Conservation (phyloP, 2,888 invertebrate genomes). For the Leucania comma region DNA sequence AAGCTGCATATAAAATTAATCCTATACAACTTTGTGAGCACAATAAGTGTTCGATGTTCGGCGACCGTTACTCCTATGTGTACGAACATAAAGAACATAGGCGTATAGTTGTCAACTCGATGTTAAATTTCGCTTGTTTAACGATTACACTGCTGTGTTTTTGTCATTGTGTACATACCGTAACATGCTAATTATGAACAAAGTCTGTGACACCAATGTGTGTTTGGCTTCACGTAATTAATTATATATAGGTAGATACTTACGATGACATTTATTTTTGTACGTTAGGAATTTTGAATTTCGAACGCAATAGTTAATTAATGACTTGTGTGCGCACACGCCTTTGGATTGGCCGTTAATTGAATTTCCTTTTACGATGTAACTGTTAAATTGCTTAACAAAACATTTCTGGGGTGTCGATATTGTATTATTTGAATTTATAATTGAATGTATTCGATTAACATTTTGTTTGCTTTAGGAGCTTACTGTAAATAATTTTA, state of each 20-base stretch:
- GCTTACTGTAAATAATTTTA: slow-evolving; percentile 4
- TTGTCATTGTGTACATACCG: slow-evolving; percentile 70
- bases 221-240: slow-evolving; percentile 68
- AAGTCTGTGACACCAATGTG: slow-evolving; percentile 72
- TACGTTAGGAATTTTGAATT: slow-evolving; percentile 40
- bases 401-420: slow-evolving; percentile 25
- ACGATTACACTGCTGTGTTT: slow-evolving; percentile 69
- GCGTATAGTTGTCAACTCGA: slow-evolving; percentile 66
- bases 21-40: slow-evolving; percentile 39
- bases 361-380: slow-evolving; percentile 43
- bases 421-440: slow-evolving; percentile 29
- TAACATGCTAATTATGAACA: slow-evolving; percentile 78
- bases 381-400: slow-evolving; percentile 25
- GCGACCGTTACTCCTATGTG: slow-evolving; percentile 61
- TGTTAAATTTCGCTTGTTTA: slow-evolving; percentile 76
- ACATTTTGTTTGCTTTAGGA: slow-evolving; percentile 15
- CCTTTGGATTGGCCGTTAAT: slow-evolving; percentile 26
- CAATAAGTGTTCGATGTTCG: slow-evolving; percentile 42
- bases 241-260: slow-evolving; percentile 57
- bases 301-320: slow-evolving; percentile 39
- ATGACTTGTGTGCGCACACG: slow-evolving; percentile 32
- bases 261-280: slow-evolving; percentile 53
- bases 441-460: slow-evolving; percentile 23
- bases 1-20: slow-evolving; percentile 49
- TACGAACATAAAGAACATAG: slow-evolving; percentile 56